phyloP scores from a whole-genome alignment of 1,140 invertebrate genomes.

The Glossosoma conforme region DNA sequence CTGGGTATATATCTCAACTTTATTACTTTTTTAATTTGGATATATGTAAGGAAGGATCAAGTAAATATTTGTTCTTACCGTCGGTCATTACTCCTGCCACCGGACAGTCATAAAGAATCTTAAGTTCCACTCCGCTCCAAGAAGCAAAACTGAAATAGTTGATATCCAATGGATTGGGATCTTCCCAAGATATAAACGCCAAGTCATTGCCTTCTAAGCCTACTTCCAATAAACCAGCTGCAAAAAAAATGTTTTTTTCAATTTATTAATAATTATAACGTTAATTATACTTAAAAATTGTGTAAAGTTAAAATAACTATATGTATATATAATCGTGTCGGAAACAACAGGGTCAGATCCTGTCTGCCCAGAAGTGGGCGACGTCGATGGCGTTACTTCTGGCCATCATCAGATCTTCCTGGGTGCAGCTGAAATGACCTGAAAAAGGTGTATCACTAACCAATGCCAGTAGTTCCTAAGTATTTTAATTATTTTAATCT shows the following conservation, averaged over 20 bases:
- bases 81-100: constrained; percentile 29
- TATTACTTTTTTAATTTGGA: not conserved
- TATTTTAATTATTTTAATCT: no score
- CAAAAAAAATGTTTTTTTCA: constrained; percentile 28
- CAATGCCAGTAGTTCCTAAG: no score
- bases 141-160: constrained; percentile 56
- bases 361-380: no score
- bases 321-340: no score
- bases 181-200: constrained; percentile 50
- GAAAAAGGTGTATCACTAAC: no score
- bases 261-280: constrained; percentile 13
- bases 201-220: constrained; percentile 51
- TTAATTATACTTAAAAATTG: no score
- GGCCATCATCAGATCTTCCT: no score
- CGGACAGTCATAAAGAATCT: constrained; percentile 56
- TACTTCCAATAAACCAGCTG: constrained; percentile 52
- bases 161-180: constrained; percentile 48
- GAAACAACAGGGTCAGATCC: no score
- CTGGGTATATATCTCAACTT: not conserved
- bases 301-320: no score
- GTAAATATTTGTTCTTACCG: constrained; percentile 11
- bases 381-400: no score
- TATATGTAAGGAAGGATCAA: not conserved
- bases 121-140: constrained; percentile 54
- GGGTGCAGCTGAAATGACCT: no score